Evolutionary conservation across 2,113 vertebrate species (phyloP), one percentile per base, ranked within the genome.

Genomic region (Manacus vitellinus): DNA sequence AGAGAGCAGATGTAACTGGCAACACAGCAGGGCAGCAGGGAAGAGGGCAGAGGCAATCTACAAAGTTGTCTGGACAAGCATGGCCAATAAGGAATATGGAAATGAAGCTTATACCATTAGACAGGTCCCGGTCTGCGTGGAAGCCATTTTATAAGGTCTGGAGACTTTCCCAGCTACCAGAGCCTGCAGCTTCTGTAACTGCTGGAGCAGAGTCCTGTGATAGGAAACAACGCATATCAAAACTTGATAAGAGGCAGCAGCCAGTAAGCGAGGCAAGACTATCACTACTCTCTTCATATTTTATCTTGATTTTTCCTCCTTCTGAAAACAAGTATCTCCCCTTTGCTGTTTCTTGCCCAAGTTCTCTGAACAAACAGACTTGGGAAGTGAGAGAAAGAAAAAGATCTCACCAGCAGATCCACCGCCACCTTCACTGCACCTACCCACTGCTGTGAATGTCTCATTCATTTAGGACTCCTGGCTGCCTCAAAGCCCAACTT

Each of bases 101-200:
- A 84, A 55, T 49, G 28, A 71, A 55, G 46, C 41, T 95, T 96
- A 83, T 98, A 99, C 99, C 99, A 99, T 99, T 58, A 99, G 98
- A 94, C 99, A 99, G 85, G 99, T 99, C 81, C 99, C 98, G 0
- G 99, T 99, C 96, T 99, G 99, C 4, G 99, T 99, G 59, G 99
- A 98, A 23, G 98, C 99, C 96, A 99, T 98, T 97, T 99, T 99
- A 97, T 98, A 99, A 77, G 98, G 98, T 80, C 98, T 98, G 93
- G 98, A 98, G 94, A 99, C 98, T 97, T 99, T 99, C 88, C 97
- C 98, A 89, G 99, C 98, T 81, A 99, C 99, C 93, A 99, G 93
- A 82, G 98, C 96, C 97, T 99, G 99, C 72, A 99, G 98, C 87
- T 99, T 99, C 98, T 99, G 99, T 94, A 99, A 97, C 96, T 99